These are phyloP conservation scores for Zosterops pallidus DNA, from an alignment of 2,113 vertebrate genomes.

Conservation along the genomic window DNA sequence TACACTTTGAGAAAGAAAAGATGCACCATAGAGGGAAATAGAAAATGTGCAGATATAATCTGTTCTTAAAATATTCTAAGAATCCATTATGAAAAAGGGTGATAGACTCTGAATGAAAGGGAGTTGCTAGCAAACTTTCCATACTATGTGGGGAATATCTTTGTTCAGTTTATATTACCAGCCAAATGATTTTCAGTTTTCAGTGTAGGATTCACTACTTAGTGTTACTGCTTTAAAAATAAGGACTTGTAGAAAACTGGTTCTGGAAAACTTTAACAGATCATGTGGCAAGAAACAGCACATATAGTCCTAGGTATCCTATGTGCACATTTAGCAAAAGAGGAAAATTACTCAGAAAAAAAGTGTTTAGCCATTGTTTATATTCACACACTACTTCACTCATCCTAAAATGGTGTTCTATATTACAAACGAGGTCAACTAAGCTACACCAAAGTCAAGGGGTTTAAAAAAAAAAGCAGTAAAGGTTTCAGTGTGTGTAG, in stretches of 20 bases:
- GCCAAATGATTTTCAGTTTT: neutral
- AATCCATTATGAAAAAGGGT: neutral
- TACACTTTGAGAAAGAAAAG: neutral
- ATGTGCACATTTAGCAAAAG: neutral
- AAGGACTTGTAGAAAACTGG: neutral
- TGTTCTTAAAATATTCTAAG: conserved; percentile 19
- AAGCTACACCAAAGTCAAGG: neutral
- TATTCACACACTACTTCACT: neutral
- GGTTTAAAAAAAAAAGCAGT: neutral
- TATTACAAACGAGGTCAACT: neutral
- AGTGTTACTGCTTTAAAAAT: conserved; percentile 1
- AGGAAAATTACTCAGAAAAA: neutral
- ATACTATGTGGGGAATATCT: neutral
- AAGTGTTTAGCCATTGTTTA: neutral
- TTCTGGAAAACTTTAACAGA: neutral
- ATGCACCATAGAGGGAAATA: neutral
- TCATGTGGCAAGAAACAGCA: neutral
- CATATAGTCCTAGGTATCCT: neutral
- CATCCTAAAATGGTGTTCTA: neutral
- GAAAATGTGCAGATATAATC: conserved; percentile 35
- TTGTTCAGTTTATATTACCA: neutral
- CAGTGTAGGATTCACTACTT: neutral
- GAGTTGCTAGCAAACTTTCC: neutral
- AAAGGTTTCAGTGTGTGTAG: neutral
- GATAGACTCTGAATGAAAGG: neutral